Conservation (phyloP, 2,797 vertebrate species). For the Mormyrops boulengeri region DNA sequence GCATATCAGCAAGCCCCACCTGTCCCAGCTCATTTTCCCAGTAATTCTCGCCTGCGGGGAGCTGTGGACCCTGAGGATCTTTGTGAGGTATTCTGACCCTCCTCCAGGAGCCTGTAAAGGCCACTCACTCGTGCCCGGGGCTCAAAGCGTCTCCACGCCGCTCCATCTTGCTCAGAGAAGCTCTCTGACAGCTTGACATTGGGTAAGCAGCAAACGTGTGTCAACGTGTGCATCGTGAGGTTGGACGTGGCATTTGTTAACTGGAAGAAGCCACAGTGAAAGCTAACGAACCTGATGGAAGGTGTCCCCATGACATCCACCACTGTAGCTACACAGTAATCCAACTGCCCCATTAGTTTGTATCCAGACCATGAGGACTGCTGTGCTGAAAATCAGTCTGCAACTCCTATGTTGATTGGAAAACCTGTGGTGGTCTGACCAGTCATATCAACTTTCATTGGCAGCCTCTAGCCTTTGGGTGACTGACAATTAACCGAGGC, state of each 20-base stretch:
- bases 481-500: neutral
- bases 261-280: neutral
- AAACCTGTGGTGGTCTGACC: neutral
- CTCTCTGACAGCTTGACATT: neutral
- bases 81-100: neutral
- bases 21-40: neutral
- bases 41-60: conserved; percentile 38
- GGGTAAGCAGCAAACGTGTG: neutral
- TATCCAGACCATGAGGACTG: neutral
- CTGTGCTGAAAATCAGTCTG: neutral
- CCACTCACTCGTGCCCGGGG: neutral
- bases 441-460: neutral
- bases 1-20: neutral
- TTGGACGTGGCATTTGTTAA: neutral
- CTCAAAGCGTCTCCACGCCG: neutral
- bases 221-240: neutral
- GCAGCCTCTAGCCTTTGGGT: neutral
- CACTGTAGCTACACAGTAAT: neutral
- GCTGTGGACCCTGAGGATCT: neutral
- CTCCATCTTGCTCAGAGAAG: neutral
- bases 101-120: neutral
- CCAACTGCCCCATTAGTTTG: neutral
- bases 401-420: neutral
- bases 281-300: neutral
- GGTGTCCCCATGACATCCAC: neutral